Evolutionary conservation across 2,113 vertebrate species (phyloP).

Genomic region (Triplophysa siluroides): DNA sequence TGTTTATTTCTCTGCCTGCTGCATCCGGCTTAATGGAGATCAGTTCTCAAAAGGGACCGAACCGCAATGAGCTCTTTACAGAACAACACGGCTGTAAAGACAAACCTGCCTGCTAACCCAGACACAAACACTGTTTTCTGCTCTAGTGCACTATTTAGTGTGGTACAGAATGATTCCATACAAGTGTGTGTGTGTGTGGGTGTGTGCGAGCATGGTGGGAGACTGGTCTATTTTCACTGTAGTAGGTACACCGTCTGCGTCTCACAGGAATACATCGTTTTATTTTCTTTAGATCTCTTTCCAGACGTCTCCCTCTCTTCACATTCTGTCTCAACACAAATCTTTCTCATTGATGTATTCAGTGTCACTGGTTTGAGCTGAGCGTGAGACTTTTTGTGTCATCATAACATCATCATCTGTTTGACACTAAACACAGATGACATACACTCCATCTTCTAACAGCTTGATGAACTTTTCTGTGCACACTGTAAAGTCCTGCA

Average conservation of each 20-base stretch:
- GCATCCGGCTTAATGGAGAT: slow-evolving; percentile 22
- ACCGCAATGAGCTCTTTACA: slow-evolving; percentile 23
- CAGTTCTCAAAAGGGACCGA: slow-evolving; percentile 21
- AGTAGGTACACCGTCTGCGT: no score
- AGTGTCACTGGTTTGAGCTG: background rate
- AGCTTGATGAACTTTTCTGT: no score
- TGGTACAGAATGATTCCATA: background rate
- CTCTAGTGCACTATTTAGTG: slow-evolving; percentile 9
- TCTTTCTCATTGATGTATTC: background rate
- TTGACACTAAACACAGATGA: background rate
- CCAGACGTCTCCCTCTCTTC: background rate
- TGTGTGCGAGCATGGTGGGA: background rate
- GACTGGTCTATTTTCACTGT: background rate
- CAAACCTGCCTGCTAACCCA: slow-evolving; percentile 57
- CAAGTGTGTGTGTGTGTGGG: slow-evolving; percentile 19
- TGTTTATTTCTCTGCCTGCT: slow-evolving; percentile 40
- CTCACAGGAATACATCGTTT: no score
- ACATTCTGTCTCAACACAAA: background rate
- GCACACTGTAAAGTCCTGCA: no score
- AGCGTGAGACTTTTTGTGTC: background rate
- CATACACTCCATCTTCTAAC: no score
- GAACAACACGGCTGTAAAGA: slow-evolving; percentile 37
- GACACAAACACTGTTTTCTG: slow-evolving; percentile 72
- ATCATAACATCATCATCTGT: background rate
- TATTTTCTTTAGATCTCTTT: background rate